Conservation (phyloP, 2,888 invertebrate species). For the Cancer borealis region DNA sequence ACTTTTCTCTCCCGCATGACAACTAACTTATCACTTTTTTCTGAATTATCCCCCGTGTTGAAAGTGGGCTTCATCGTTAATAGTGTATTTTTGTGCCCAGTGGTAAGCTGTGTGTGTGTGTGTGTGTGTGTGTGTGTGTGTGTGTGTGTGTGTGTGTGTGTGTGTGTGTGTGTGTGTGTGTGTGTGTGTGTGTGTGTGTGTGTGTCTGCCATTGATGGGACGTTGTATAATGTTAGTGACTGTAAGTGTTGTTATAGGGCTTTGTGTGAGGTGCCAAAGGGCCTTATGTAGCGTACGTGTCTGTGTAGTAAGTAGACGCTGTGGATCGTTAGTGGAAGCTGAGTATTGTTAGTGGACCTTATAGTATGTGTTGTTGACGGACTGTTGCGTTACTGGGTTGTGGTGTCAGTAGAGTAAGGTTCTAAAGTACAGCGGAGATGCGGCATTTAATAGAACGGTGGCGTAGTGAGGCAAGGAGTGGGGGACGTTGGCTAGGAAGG, state of each 20-base stretch:
- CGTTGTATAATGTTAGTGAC: background rate
- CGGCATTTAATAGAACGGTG: background rate
- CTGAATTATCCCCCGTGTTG: no score
- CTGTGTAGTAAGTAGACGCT: no score
- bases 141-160: background rate
- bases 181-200: no score
- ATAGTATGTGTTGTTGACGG: background rate
- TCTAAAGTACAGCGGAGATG: background rate
- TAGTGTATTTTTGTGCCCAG: no score
- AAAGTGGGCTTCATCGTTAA: no score
- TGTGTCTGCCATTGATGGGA: background rate
- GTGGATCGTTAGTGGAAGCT: background rate
- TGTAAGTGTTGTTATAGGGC: background rate
- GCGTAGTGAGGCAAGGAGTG: background rate
- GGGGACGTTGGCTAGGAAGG: background rate
- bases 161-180: no score
- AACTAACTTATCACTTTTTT: no score
- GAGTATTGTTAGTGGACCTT: background rate
- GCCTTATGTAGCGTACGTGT: background rate
- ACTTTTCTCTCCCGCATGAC: no score
- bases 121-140: background rate
- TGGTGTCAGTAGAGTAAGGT: conserved; percentile 15
- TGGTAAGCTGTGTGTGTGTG: no score
- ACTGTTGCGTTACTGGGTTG: background rate
- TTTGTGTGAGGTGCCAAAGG: background rate